Conservation (phyloP, 2,113 vertebrate genomes). For the Zapornia atra region DNA sequence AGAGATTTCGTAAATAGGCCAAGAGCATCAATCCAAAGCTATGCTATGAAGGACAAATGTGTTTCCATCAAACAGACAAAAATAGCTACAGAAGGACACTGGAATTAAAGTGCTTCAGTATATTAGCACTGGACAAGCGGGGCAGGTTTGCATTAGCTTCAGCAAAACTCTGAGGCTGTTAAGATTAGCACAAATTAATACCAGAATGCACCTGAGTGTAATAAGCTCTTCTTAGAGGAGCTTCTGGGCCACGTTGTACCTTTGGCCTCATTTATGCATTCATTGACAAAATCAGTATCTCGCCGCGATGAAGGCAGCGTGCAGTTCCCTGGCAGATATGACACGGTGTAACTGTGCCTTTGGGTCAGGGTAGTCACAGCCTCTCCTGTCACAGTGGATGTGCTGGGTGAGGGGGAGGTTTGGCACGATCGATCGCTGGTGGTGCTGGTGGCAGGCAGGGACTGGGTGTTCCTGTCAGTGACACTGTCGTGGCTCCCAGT, state of each 20-base stretch:
- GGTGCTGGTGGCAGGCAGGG: not conserved
- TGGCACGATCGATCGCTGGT: rapidly evolving
- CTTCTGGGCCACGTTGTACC: rapidly evolving
- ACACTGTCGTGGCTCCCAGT: not conserved
- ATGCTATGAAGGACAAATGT: not conserved
- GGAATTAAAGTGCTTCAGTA: not conserved
- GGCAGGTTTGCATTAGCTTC: not conserved
- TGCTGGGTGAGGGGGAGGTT: not conserved
- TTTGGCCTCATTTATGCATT: not conserved
- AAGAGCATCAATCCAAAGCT: not conserved
- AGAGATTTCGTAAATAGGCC: not conserved
- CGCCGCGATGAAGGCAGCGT: not conserved
- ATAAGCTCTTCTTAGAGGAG: not conserved
- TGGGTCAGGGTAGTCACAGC: rapidly evolving
- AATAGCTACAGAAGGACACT: not conserved
- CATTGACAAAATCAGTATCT: not conserved
- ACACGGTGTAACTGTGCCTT: not conserved
- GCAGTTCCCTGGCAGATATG: not conserved
- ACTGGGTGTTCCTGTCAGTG: not conserved
- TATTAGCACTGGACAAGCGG: not conserved
- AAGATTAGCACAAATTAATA: not conserved
- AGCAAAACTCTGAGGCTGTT: not conserved
- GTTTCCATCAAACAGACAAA: not conserved
- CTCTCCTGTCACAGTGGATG: not conserved
- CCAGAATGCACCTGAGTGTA: not conserved